These are phyloP conservation scores for Scaptomyza caliginosa DNA, from an alignment of 2,888 invertebrate species.

Conservation along the genomic window DNA sequence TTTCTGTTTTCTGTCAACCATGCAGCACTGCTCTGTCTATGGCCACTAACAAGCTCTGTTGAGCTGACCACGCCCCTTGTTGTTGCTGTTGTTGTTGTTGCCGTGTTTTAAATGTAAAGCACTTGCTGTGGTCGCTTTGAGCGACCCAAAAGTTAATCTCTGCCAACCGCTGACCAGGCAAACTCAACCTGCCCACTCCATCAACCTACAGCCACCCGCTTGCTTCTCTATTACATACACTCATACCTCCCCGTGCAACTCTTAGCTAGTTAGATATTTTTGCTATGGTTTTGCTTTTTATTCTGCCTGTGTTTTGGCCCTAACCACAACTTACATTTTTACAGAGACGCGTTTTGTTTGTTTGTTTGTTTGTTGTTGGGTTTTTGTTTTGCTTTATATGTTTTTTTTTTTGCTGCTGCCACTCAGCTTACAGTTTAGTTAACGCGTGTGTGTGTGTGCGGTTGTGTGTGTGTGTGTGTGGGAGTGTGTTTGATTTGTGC, in stretches of 20 bases:
- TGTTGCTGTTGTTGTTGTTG: slow-evolving; percentile 18
- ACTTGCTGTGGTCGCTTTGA: slow-evolving; percentile 79
- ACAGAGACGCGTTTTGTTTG: slow-evolving; percentile 43
- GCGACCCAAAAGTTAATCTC: slow-evolving; percentile 79
- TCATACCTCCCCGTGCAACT: slow-evolving; percentile 1
- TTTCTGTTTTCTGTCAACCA: slow-evolving; percentile 19
- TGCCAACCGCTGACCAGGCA: slow-evolving; percentile 74
- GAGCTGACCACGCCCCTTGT: slow-evolving; percentile 32
- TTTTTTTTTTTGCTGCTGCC: slow-evolving; percentile 34
- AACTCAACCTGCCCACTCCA: slow-evolving; percentile 24
- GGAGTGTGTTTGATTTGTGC: slow-evolving; percentile 58
- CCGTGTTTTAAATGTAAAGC: slow-evolving; percentile 76
- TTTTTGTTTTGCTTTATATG: slow-evolving; percentile 74
- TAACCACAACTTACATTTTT: slow-evolving; percentile 74
- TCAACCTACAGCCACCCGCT: not conserved
- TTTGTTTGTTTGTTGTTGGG: slow-evolving; percentile 49
- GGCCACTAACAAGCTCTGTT: slow-evolving; percentile 73
- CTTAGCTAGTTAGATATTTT: slow-evolving; percentile 57
- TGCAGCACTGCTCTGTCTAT: slow-evolving; percentile 22
- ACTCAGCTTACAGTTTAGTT: slow-evolving; percentile 28
- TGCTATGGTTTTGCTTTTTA: slow-evolving; percentile 28
- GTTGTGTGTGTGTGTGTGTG: slow-evolving; percentile 31
- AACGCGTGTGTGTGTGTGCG: slow-evolving; percentile 3
- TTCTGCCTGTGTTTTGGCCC: slow-evolving; percentile 28
- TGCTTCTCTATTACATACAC: not conserved